phyloP scores from a whole-genome alignment of 2,797 vertebrate species.

The Tokudaia tokunoshimensis region DNA sequence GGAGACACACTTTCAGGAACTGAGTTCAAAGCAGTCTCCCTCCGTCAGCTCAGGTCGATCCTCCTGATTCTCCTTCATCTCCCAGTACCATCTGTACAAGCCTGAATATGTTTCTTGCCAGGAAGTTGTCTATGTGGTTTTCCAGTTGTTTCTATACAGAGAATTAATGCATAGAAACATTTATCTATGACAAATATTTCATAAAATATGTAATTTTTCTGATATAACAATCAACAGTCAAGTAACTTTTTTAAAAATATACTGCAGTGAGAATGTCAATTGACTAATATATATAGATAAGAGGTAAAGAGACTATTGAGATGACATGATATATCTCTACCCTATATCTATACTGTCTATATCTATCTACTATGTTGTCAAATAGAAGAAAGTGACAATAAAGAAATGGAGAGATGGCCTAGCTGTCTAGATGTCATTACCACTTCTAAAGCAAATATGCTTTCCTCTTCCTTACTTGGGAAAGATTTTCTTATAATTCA shows the following conservation, averaged over 20 bases:
- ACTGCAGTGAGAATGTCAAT: background rate
- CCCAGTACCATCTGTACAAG: background rate
- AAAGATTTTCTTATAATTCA: constrained; percentile 46
- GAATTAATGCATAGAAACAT: background rate
- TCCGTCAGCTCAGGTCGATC: background rate
- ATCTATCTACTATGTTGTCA: background rate
- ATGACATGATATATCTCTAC: background rate
- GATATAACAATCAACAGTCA: constrained; percentile 29
- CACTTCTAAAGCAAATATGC: background rate
- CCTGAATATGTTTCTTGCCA: background rate
- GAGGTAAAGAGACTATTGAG: background rate
- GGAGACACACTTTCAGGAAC: background rate
- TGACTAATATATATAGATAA: background rate
- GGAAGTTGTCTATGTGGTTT: background rate
- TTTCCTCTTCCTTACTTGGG: background rate
- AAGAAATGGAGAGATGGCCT: background rate
- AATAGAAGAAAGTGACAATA: constrained; percentile 39
- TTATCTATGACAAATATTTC: background rate
- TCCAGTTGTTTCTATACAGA: background rate
- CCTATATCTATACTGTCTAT: background rate
- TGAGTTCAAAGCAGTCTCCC: background rate
- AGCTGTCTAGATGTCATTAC: constrained; percentile 32
- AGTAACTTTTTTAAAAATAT: background rate
- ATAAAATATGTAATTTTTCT: constrained; percentile 30
- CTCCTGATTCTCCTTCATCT: background rate